A percentile compares a stretch with the other conserved stretches of the same genome.
Conservation (phyloP, 2,113 vertebrate genomes). For the Pteronura brasiliensis region DNA sequence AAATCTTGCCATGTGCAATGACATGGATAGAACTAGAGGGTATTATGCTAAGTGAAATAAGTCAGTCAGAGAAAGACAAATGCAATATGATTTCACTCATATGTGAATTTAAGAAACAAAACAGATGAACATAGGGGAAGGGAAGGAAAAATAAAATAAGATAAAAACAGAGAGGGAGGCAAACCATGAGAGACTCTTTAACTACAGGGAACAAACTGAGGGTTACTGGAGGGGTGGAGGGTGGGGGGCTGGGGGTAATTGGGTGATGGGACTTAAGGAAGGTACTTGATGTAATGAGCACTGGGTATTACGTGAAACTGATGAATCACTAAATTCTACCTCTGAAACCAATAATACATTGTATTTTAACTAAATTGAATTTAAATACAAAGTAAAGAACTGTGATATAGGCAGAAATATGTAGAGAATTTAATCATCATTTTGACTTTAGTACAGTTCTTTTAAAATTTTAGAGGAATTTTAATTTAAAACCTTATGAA, state of each 20-base stretch:
- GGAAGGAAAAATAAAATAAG: neutral
- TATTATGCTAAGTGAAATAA: neutral
- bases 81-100: neutral
- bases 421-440: neutral
- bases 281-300: neutral
- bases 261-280: neutral
- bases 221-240: neutral
- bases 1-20: neutral
- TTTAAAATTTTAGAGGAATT: neutral
- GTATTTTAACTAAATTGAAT: neutral
- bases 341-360: neutral
- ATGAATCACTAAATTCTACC: neutral
- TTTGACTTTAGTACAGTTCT: neutral
- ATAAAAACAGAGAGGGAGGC: neutral
- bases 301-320: neutral
- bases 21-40: neutral
- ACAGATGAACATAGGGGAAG: neutral
- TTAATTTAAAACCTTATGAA: neutral
- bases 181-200: neutral
- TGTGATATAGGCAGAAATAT: neutral
- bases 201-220: neutral
- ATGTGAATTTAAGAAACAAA: neutral
- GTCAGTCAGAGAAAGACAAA: neutral
- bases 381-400: neutral
- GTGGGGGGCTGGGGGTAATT: neutral